phyloP scores from a whole-genome alignment of 2,797 vertebrate genomes.

The Petrocephalus schoutedeni region DNA sequence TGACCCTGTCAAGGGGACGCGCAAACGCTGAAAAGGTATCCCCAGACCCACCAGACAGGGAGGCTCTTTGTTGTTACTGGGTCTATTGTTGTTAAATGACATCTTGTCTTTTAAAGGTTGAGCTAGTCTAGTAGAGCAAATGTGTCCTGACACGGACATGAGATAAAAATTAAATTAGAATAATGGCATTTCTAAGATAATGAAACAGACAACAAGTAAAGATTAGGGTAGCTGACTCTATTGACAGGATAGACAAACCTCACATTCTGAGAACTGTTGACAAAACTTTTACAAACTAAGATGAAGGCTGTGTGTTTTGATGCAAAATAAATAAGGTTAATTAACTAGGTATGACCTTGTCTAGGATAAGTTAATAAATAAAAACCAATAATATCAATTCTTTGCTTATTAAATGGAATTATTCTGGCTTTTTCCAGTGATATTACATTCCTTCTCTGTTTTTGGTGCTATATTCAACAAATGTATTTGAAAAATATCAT shows the following conservation, averaged over 20 bases:
- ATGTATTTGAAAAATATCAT: not conserved
- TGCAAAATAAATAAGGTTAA: constrained; percentile 1
- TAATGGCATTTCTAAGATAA: constrained; percentile 21
- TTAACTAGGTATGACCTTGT: not conserved
- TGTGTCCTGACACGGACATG: constrained; percentile 22
- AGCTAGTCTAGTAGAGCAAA: constrained; percentile 13
- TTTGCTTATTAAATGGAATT: not conserved
- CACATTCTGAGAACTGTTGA: not conserved
- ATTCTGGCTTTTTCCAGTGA: not conserved
- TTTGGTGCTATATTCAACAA: not conserved
- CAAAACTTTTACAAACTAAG: not conserved
- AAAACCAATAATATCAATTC: not conserved
- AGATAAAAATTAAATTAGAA: constrained; percentile 17
- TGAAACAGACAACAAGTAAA: constrained; percentile 20
- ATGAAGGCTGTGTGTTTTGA: not conserved
- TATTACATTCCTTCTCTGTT: not conserved
- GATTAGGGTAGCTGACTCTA: not conserved
- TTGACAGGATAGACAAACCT: constrained; percentile 19
- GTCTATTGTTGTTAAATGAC: not conserved
- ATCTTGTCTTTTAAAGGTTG: not conserved
- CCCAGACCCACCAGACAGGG: not conserved
- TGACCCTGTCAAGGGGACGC: not conserved
- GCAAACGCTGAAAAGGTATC: not conserved
- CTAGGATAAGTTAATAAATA: not conserved
- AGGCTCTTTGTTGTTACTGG: not conserved